Evolutionary conservation across 2,888 invertebrate genomes (phyloP).

Genomic region (Elmis aenea): DNA sequence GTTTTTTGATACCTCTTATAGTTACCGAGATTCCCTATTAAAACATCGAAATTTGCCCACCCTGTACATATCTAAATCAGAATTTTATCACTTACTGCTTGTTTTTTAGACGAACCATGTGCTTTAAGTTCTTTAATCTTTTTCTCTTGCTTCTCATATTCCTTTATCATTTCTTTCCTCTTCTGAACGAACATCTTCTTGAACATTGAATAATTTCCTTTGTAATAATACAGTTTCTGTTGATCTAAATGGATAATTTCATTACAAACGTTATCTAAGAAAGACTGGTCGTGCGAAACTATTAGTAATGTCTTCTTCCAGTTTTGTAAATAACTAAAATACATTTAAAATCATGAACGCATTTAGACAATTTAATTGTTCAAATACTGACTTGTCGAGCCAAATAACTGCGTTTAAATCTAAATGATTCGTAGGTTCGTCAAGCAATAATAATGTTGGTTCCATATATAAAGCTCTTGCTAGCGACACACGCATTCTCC

Average conservation of each 20-base stretch:
- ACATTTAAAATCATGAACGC: slow-evolving; percentile 4
- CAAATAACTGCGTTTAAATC: slow-evolving; percentile 99
- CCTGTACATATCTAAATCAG: not conserved
- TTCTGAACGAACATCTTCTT: slow-evolving; percentile 99
- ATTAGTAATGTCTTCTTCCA: slow-evolving; percentile 99
- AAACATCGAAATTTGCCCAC: no score
- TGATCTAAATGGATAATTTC: slow-evolving; percentile 97
- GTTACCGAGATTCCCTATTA: no score
- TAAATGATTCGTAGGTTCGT: slow-evolving; percentile 99
- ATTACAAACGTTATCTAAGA: slow-evolving; percentile 98
- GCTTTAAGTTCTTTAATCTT: slow-evolving; percentile 90
- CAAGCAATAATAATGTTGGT: slow-evolving; percentile 92
- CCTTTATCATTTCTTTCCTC: slow-evolving; percentile 89
- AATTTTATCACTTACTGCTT: slow-evolving; percentile 67
- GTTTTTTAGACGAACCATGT: slow-evolving; percentile 92
- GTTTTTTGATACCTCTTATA: no score
- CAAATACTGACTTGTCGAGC: slow-evolving; percentile 78
- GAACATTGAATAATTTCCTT: slow-evolving; percentile 96
- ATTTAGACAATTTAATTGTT: slow-evolving; percentile 3
- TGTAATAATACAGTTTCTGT: slow-evolving; percentile 92
- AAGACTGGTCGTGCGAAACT: slow-evolving; percentile 99
- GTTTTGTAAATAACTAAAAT: slow-evolving; percentile 80
- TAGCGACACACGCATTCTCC: slow-evolving; percentile 98
- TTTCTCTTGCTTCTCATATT: slow-evolving; percentile 98
- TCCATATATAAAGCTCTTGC: slow-evolving; percentile 95